Evolutionary conservation across 2,888 invertebrate genomes (phyloP), one percentile per base, ranked within the genome.

Genomic region (Coenonympha glycerion): DNA sequence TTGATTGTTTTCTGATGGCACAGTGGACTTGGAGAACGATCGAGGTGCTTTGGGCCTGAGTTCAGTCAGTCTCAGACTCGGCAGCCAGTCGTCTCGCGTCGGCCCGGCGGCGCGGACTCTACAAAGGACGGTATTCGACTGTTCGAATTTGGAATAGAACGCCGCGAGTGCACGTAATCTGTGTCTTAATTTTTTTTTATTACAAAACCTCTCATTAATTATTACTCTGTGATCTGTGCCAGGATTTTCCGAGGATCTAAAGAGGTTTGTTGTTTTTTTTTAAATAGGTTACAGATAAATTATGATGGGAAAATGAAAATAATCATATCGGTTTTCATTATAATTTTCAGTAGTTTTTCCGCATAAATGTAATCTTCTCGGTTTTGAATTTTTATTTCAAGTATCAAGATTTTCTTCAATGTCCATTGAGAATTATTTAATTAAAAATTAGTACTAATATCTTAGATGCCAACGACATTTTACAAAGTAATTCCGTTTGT

Each of bases 151-250:
- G 18, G 26, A 34, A 44, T 18, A 33, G 31, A 33, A 39, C 72
- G 72, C 55, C 82, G 83, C 77, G 83, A 70, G 81, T 83, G 81
- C 68, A 67, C 66, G 66, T 57, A 60, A 59, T 56, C 50, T 62
- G 73, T 72, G 76, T 67, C 64, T 63, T 76, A 65, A 67, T 69
- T 68, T 65, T 69, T 74, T 69, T 68, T 58, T 65, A 26, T 13
- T 37, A 28, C 64, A 62, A 15, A 8, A 13, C 8, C 39, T 24
- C 22, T 6, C 13, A 13, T 3, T 19, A 24, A 57, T 63, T 47
- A 31, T 41, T n/a, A n/a, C n/a, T 52, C 63, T 73, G 77, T 80
- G 81, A 62, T 60, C 57, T 73, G 74, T 77, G 75, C 71, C 66
- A 74, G 83, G 81, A 82, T 82, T 81, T 74, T 60, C 52, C 55